phyloP scores from a whole-genome alignment of 1,140 invertebrate species.

The Micrasema longulum region DNA sequence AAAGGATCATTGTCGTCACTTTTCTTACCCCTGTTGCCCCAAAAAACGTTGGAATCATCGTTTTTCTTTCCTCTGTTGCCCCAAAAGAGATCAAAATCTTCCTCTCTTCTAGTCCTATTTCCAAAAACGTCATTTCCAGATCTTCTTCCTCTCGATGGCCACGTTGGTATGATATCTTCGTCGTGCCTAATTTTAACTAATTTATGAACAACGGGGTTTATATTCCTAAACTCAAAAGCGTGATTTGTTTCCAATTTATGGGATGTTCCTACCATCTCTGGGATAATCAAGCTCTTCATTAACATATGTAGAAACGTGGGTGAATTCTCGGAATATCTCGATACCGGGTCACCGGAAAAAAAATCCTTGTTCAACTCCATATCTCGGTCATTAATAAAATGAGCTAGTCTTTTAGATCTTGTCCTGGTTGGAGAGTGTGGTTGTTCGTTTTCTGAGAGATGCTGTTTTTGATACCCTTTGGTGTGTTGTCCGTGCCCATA shows the following conservation, averaged over 20 bases:
- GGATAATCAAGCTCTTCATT: conserved; percentile 19
- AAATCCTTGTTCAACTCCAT: not conserved
- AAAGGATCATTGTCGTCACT: conserved; percentile 57
- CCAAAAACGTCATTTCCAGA: conserved; percentile 6
- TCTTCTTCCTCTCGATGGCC: conserved; percentile 41
- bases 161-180: conserved; percentile 43
- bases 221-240: conserved; percentile 1
- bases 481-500: not conserved
- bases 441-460: not conserved
- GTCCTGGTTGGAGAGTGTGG: not conserved
- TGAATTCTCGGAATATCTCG: not conserved
- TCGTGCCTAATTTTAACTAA: conserved; percentile 12
- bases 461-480: not conserved
- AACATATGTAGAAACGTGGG: conserved; percentile 6
- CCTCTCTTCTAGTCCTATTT: conserved; percentile 59
- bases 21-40: conserved; percentile 59
- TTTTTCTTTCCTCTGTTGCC: conserved; percentile 59
- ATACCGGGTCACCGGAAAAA: not conserved
- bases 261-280: not conserved
- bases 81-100: conserved; percentile 56
- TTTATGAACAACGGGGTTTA: not conserved
- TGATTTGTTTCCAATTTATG: conserved; percentile 1
- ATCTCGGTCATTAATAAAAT: not conserved
- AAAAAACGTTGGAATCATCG: conserved; percentile 57
- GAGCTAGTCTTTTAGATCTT: conserved; percentile 4